Percentiles rank a stretch among this genome's conserved stretches.
These are phyloP conservation scores for Cyanocitta stelleri DNA, from an alignment of 2,113 vertebrate genomes.

Conservation along the genomic window DNA sequence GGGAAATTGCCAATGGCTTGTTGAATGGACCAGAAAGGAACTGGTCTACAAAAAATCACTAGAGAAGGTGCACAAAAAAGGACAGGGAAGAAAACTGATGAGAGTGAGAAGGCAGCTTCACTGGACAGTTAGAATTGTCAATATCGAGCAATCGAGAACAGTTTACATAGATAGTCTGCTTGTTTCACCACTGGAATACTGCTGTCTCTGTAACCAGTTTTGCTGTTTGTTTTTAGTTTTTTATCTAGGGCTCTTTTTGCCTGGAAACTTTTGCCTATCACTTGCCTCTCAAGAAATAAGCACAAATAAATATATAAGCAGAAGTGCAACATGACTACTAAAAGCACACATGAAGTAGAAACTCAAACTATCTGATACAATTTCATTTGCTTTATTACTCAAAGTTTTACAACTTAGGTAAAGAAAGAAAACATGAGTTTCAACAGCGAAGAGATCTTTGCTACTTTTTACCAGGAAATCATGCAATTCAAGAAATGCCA, in stretches of 20 bases:
- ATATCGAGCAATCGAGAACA: neutral
- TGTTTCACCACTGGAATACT: neutral
- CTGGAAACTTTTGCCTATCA: neutral
- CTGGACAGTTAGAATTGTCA: neutral
- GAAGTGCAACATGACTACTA: neutral
- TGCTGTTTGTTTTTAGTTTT: neutral
- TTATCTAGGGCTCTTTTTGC: neutral
- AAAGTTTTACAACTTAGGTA: neutral
- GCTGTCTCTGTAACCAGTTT: neutral
- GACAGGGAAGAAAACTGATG: neutral
- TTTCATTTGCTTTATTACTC: neutral
- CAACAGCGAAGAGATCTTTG: neutral
- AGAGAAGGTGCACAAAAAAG: neutral
- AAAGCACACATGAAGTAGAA: neutral
- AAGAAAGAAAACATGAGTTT: neutral
- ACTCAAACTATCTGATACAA: neutral
- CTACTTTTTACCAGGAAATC: neutral
- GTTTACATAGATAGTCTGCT: neutral
- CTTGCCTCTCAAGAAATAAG: neutral
- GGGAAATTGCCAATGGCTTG: neutral
- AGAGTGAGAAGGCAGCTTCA: neutral
- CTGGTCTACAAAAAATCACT: neutral
- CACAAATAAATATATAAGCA: neutral
- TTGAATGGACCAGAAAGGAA: neutral
- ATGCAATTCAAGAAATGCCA: neutral